phyloP scores from a whole-genome alignment of 2,113 vertebrate species.

The Sebastes fasciatus region DNA sequence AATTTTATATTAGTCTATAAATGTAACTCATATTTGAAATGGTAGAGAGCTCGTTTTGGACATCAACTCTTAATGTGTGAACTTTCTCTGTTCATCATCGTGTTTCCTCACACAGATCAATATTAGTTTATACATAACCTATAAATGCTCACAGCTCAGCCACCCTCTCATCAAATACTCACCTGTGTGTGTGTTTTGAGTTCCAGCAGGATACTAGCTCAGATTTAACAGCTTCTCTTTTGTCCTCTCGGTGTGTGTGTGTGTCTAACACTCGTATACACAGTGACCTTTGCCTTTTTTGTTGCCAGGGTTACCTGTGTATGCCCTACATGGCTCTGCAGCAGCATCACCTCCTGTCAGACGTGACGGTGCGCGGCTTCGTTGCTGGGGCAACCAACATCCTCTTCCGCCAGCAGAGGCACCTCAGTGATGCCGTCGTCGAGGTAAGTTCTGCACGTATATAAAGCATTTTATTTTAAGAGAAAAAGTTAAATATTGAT shows the following conservation, averaged over 20 bases:
- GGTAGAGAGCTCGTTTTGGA: background rate
- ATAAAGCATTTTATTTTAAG: rapidly evolving
- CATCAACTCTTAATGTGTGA: too few species aligned
- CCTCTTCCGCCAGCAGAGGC: conserved; percentile 96
- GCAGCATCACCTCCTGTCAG: conserved; percentile 97
- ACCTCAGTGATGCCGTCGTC: conserved; percentile 94
- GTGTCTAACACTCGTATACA: background rate
- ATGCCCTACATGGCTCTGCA: conserved; percentile 98
- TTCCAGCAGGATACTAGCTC: conserved; percentile 2
- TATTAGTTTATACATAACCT: background rate
- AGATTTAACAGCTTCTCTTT: too few species aligned
- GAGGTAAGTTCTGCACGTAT: conserved; percentile 83
- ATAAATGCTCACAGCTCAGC: background rate
- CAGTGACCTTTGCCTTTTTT: conserved; percentile 20
- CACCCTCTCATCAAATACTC: background rate
- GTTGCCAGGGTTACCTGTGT: conserved; percentile 93
- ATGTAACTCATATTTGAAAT: background rate
- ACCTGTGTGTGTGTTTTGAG: background rate
- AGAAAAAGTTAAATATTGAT: background rate
- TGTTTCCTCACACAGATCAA: background rate
- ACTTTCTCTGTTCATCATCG: background rate
- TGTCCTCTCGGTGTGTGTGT: background rate
- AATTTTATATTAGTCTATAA: too few species aligned
- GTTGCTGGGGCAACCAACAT: conserved; percentile 98
- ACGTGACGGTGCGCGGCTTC: conserved; percentile 92